Evolutionary conservation across 2,888 invertebrate genomes (phyloP).

Genomic region (Corythucha ciliata): DNA sequence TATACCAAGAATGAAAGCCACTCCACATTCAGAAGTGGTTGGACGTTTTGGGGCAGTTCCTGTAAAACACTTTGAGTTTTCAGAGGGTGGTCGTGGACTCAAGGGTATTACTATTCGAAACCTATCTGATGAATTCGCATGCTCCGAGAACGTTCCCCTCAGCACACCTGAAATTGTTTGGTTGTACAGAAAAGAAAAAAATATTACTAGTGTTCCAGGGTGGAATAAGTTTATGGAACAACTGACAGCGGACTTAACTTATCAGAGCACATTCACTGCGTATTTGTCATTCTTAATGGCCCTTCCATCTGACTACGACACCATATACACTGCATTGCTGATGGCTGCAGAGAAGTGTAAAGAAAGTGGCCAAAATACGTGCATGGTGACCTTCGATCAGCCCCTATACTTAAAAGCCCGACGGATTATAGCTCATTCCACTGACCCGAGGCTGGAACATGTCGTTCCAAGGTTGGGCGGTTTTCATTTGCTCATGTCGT

Average conservation of each 20-base stretch:
- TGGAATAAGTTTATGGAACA: constrained; percentile 38
- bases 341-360: constrained; percentile 29
- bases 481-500: constrained; percentile 38
- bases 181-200: constrained; percentile 5
- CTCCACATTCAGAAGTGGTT: no score
- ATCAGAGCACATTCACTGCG: no score
- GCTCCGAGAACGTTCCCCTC: no score
- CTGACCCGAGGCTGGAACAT: constrained; percentile 14
- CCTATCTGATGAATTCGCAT: no score
- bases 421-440: constrained; percentile 35
- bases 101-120: no score
- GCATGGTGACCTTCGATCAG: constrained; percentile 39
- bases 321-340: no score
- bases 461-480: constrained; percentile 36
- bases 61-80: no score
- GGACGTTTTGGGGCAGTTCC: no score
- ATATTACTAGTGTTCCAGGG: constrained; percentile 23
- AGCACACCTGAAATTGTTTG: constrained; percentile 10
- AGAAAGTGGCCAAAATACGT: constrained; percentile 35
- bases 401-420: constrained; percentile 38
- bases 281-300: constrained; percentile 21
- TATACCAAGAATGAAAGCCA: no score
- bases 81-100: no score
- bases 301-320: no score
- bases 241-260: constrained; percentile 34